Conservation (phyloP, 37 sponge, comb jelly and placozoan species). For the Cladorhizidae sp. region DNA sequence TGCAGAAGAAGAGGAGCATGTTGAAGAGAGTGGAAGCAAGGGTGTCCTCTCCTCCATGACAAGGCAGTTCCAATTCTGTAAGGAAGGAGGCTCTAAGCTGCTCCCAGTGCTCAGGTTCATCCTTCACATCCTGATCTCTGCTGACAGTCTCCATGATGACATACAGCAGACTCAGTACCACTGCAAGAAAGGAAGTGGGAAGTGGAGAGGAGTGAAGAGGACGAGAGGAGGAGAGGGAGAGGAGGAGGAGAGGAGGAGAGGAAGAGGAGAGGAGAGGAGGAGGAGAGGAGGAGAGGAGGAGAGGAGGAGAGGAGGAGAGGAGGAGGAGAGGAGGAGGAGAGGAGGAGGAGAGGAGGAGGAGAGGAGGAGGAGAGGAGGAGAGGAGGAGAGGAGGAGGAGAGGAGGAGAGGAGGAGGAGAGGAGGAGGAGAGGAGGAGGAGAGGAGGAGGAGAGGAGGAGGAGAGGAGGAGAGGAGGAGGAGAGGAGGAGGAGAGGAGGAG, state of each 20-base stretch:
- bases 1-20: slow-evolving; percentile 89
- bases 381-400: no score
- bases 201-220: background rate
- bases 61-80: slow-evolving; percentile 53
- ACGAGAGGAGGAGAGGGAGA: background rate
- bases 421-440: no score
- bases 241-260: background rate
- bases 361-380: no score
- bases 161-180: slow-evolving; percentile 80
- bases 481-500: no score
- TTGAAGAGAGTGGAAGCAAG: slow-evolving; percentile 67
- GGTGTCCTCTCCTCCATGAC: slow-evolving; percentile 37
- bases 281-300: no score
- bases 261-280: background rate
- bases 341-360: no score
- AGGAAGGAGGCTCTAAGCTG: slow-evolving; percentile 53
- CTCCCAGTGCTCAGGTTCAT: slow-evolving; percentile 46
- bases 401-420: no score
- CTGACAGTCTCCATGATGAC: slow-evolving; percentile 71
- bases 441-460: no score
- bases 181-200: background rate
- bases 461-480: no score
- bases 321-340: no score
- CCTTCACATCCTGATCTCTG: slow-evolving; percentile 6
- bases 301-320: no score